phyloP scores from a whole-genome alignment of 1,140 invertebrate species.

The Drosophila parvula region DNA sequence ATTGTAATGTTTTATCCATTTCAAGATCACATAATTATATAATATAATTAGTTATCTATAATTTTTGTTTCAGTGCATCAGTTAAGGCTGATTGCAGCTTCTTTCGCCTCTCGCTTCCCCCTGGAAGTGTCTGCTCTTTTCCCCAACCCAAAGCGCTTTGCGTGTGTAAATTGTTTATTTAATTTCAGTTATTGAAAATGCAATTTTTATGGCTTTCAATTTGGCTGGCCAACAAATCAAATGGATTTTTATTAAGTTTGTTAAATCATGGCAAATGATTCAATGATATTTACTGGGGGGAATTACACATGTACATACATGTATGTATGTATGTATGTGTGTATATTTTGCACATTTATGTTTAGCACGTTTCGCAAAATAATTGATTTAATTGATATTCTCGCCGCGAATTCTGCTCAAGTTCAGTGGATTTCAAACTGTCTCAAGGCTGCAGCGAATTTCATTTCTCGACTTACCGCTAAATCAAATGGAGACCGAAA shows the following conservation, averaged over 20 bases:
- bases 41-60: background rate
- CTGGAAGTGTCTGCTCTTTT: background rate
- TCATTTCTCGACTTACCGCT: slow-evolving; percentile 42
- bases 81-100: slow-evolving; percentile 28
- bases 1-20: background rate
- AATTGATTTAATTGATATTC: slow-evolving; percentile 34
- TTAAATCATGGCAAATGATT: slow-evolving; percentile 41
- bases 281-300: slow-evolving; percentile 12
- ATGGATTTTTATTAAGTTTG: slow-evolving; percentile 45
- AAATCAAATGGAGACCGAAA: slow-evolving; percentile 13
- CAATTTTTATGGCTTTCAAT: slow-evolving; percentile 48
- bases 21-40: background rate
- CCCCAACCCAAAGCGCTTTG: slow-evolving; percentile 27
- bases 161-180: slow-evolving; percentile 59
- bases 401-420: slow-evolving; percentile 30
- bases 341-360: slow-evolving; percentile 33
- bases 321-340: too few relatives aligned
- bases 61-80: slow-evolving; percentile 4
- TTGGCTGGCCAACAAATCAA: slow-evolving; percentile 31
- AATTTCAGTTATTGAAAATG: slow-evolving; percentile 49
- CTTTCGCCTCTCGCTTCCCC: background rate
- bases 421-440: slow-evolving; percentile 41
- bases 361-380: slow-evolving; percentile 23
- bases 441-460: slow-evolving; percentile 57
- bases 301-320: slow-evolving; percentile 1